Percentiles rank a stretch among this genome's conserved stretches.
phyloP scores from a whole-genome alignment of 2,888 invertebrate species.

The Coleophora flavipennella region DNA sequence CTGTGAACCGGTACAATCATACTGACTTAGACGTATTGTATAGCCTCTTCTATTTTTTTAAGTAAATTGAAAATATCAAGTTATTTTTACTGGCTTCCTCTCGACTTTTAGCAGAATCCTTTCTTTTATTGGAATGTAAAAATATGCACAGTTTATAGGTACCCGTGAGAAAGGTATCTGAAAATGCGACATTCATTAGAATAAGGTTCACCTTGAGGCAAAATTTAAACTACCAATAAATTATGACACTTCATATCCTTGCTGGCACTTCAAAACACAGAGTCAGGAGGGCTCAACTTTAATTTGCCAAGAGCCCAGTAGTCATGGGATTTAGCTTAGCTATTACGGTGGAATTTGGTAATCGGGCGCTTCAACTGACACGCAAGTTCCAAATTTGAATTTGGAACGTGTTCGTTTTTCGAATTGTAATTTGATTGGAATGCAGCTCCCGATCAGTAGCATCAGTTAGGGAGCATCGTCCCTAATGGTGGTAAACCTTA shows the following conservation, averaged over 20 bases:
- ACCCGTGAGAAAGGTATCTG: conserved; percentile 43
- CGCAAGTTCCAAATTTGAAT: conserved; percentile 35
- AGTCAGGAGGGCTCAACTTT: conserved; percentile 1
- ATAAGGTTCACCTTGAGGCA: conserved; percentile 13
- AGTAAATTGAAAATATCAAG: no score
- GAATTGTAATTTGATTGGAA: conserved; percentile 39
- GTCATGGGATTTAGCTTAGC: conserved; percentile 8
- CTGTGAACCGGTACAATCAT: no score
- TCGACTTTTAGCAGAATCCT: no score
- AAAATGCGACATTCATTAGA: conserved; percentile 25
- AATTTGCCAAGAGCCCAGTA: neutral
- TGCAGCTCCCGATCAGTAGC: conserved; percentile 35
- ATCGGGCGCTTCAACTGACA: conserved; percentile 43
- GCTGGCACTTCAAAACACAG: conserved; percentile 8
- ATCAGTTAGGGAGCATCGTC: conserved; percentile 15
- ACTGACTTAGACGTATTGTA: no score
- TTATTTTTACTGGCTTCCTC: no score
- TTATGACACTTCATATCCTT: neutral
- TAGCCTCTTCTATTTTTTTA: no score
- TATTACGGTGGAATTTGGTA: conserved; percentile 42
- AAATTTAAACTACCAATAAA: conserved; percentile 16
- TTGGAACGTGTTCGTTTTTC: conserved; percentile 23
- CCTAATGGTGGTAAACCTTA: neutral
- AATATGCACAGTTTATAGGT: neutral
- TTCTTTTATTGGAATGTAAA: no score